Conservation (phyloP, 2,888 invertebrate genomes). For the Rhagonycha lutea region DNA sequence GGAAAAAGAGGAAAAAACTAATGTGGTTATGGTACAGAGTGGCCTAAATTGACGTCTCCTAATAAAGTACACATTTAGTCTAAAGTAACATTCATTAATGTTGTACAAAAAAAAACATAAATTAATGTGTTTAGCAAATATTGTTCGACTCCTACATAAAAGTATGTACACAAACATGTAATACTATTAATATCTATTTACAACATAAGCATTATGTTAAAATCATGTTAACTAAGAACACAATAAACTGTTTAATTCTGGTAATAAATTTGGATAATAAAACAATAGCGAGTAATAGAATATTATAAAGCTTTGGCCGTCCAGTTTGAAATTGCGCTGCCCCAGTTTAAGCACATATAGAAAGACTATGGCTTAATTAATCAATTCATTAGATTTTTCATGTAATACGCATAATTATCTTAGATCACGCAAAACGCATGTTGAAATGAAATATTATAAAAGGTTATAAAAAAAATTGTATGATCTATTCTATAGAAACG, state of each 20-base stretch:
- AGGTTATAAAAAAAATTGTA: slow-evolving; percentile 3
- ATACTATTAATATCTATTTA: neutral
- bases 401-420: slow-evolving; percentile 6
- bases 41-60: neutral
- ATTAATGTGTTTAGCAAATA: neutral
- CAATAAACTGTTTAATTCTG: slow-evolving; percentile 28
- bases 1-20: neutral
- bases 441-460: neutral
- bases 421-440: neutral
- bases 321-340: neutral
- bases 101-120: neutral
- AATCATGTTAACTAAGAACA: slow-evolving; percentile 22
- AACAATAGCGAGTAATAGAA: slow-evolving; percentile 31
- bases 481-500: neutral
- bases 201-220: slow-evolving; percentile 21
- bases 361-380: slow-evolving; percentile 11
- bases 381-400: neutral
- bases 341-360: slow-evolving; percentile 10
- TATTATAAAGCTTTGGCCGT: neutral
- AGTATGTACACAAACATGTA: neutral
- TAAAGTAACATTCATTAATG: neutral
- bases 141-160: neutral
- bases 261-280: slow-evolving; percentile 33
- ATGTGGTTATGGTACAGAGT: neutral
- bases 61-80: neutral